Percentiles rank a stretch among this genome's conserved stretches.
phyloP scores from a whole-genome alignment of 2,113 vertebrate species.

The Centrocercus urophasianus region DNA sequence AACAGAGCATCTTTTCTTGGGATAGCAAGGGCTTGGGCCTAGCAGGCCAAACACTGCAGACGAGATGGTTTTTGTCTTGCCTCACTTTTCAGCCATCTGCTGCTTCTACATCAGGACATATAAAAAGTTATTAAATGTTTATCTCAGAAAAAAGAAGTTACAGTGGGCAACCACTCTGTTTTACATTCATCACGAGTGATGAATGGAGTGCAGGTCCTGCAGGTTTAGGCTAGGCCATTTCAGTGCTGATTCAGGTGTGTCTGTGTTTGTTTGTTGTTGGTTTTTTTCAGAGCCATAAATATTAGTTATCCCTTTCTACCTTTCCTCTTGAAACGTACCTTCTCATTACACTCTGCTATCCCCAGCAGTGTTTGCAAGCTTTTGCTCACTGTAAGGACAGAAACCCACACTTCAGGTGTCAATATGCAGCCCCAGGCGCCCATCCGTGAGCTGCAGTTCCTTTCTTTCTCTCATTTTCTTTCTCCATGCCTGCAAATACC shows the following conservation, averaged over 20 bases:
- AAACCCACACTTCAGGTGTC: neutral
- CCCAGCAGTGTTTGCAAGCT: neutral
- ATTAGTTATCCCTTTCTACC: neutral
- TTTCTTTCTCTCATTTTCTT: neutral
- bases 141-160: neutral
- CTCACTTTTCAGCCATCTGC: neutral
- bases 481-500: neutral
- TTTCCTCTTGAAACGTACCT: neutral
- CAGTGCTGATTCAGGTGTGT: neutral
- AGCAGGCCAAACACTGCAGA: neutral
- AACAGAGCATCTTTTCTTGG: neutral
- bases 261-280: neutral
- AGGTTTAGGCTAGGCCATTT: neutral
- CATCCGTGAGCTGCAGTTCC: fast-evolving
- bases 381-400: neutral
- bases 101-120: neutral
- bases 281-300: neutral
- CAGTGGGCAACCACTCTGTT: neutral
- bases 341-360: neutral
- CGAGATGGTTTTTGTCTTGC: neutral
- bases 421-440: neutral
- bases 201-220: neutral
- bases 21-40: neutral
- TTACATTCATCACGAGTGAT: neutral
- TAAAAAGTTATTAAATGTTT: neutral